Evolutionary conservation across 1,140 invertebrate species (phyloP).

Genomic region (Drosophila oshimai): DNA sequence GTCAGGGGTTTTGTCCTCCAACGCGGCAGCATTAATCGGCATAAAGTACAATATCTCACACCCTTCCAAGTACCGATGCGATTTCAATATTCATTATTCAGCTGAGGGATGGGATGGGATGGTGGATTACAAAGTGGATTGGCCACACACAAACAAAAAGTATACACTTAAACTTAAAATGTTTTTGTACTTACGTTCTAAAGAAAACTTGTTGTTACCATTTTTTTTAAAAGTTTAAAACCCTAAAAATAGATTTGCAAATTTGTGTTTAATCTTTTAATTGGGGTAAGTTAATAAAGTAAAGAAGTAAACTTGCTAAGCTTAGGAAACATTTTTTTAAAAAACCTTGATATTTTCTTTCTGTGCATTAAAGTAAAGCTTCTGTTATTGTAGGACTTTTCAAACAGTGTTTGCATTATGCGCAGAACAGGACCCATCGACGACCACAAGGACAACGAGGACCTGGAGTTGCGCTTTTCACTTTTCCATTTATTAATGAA

Average conservation of each 20-base stretch:
- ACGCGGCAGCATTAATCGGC: slow-evolving; percentile 45
- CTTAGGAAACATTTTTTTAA: too few relatives aligned
- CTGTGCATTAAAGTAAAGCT: neutral
- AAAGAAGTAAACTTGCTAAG: too few relatives aligned
- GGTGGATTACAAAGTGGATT: neutral
- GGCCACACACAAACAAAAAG: neutral
- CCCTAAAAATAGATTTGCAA: too few relatives aligned
- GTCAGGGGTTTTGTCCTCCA: slow-evolving; percentile 22
- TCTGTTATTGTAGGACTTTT: slow-evolving; percentile 13
- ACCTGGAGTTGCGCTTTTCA: slow-evolving; percentile 41
- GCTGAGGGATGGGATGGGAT: neutral
- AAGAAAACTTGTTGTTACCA: too few relatives aligned
- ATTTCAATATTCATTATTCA: slow-evolving; percentile 52
- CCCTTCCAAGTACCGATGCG: slow-evolving; percentile 15
- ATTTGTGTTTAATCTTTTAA: too few relatives aligned
- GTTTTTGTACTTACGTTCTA: too few relatives aligned
- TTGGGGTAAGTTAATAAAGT: too few relatives aligned
- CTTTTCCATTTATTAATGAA: slow-evolving; percentile 68
- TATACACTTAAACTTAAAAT: too few relatives aligned
- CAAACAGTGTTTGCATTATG: slow-evolving; percentile 51
- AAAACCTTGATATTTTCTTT: too few relatives aligned
- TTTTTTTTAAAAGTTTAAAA: too few relatives aligned
- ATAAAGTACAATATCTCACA: slow-evolving; percentile 53
- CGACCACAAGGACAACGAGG: slow-evolving; percentile 43
- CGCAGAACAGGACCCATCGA: neutral